Evolutionary conservation across 2,113 vertebrate species (phyloP).

Genomic region (Vombatus ursinus): DNA sequence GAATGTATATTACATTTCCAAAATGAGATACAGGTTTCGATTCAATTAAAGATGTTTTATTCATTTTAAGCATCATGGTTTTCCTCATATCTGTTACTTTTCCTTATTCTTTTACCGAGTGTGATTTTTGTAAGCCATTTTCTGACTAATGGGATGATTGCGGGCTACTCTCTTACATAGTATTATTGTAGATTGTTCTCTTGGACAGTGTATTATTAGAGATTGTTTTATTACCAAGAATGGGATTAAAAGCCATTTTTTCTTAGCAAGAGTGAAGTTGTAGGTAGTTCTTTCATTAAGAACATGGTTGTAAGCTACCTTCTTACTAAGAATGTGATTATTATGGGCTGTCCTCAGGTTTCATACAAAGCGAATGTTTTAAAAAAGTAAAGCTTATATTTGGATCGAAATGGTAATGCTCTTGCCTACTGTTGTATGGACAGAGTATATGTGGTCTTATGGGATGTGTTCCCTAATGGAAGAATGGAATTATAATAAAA

Average conservation of each 20-base stretch:
- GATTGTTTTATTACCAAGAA: not conserved
- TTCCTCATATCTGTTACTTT: not conserved
- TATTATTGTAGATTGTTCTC: not conserved
- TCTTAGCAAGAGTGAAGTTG: not conserved
- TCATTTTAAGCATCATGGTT: not conserved
- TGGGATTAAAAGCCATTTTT: not conserved
- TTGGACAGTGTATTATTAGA: not conserved
- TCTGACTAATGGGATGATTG: not conserved
- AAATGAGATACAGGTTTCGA: not conserved
- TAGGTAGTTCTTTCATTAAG: not conserved
- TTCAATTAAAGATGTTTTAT: not conserved
- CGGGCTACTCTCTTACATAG: not conserved
- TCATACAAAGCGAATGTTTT: not conserved
- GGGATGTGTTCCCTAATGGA: not conserved
- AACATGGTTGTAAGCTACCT: not conserved
- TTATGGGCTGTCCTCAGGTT: not conserved
- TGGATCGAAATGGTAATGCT: not conserved
- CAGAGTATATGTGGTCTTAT: not conserved
- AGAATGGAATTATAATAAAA: not conserved
- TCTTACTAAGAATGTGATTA: not conserved
- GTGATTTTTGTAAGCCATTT: not conserved
- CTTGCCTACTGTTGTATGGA: not conserved
- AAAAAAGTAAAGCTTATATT: not conserved
- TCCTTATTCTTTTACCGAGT: not conserved
- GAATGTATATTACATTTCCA: not conserved